Conservation (phyloP, 2,797 vertebrate genomes). For the Valencia hispanica region DNA sequence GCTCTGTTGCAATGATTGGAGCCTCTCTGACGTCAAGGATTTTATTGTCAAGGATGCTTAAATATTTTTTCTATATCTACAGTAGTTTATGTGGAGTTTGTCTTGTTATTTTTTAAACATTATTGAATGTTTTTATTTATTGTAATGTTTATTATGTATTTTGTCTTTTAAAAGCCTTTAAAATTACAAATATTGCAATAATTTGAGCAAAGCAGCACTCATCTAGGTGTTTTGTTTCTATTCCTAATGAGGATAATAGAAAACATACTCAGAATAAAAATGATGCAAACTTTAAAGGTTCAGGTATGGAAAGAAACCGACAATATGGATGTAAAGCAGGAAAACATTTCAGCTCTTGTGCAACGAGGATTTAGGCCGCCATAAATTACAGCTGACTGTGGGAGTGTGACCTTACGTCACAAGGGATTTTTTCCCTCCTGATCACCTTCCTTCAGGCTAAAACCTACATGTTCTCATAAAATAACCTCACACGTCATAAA, state of each 20-base stretch:
- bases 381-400: conserved; percentile 7
- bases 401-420: background rate
- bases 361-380: background rate
- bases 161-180: too few relatives aligned
- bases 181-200: too few relatives aligned
- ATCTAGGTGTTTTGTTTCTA: background rate
- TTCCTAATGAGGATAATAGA: too few relatives aligned
- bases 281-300: background rate
- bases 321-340: background rate
- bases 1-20: too few relatives aligned
- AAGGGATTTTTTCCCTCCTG: background rate
- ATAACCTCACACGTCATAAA: background rate
- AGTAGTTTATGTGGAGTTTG: too few relatives aligned
- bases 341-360: background rate
- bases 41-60: too few relatives aligned
- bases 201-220: background rate
- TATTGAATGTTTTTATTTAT: too few relatives aligned
- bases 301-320: background rate
- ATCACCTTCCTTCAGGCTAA: background rate
- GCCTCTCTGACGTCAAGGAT: too few relatives aligned
- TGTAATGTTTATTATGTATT: too few relatives aligned
- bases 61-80: too few relatives aligned
- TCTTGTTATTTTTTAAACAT: too few relatives aligned
- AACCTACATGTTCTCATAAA: background rate
- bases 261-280: background rate